A percentile compares a stretch with the other conserved stretches of the same genome.
phyloP scores from a whole-genome alignment of 1,140 invertebrate species.

The Holotrichia oblita region DNA sequence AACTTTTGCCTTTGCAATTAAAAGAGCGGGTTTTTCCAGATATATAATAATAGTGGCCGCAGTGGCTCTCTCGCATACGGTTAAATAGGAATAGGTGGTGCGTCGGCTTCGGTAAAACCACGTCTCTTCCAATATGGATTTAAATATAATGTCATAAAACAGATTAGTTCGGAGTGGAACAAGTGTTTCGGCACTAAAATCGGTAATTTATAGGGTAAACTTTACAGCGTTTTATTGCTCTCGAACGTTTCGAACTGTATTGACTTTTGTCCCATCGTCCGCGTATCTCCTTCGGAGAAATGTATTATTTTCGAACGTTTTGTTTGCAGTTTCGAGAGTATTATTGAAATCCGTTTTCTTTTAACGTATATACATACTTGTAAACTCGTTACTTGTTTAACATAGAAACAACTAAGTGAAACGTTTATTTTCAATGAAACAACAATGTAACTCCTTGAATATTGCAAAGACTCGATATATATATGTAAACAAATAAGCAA shows the following conservation, averaged over 20 bases:
- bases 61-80: not conserved
- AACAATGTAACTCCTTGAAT: too few relatives aligned
- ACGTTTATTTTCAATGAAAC: too few relatives aligned
- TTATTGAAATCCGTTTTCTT: constrained; percentile 25
- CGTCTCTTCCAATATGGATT: not conserved
- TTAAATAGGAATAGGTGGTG: not conserved
- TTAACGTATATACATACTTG: not conserved
- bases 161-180: constrained; percentile 33
- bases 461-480: too few relatives aligned
- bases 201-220: constrained; percentile 35
- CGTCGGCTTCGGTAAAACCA: constrained; percentile 2
- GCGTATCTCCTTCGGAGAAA: not conserved
- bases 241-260: constrained; percentile 19
- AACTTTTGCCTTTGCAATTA: constrained; percentile 39
- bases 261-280: constrained; percentile 15
- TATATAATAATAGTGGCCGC: not conserved
- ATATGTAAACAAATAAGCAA: too few relatives aligned
- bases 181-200: constrained; percentile 35
- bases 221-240: constrained; percentile 24
- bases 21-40: constrained; percentile 35
- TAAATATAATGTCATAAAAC: constrained; percentile 37
- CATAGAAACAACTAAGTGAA: not conserved
- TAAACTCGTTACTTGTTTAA: not conserved
- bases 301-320: constrained; percentile 28
- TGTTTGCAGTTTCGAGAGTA: constrained; percentile 7